Conservation (phyloP, 2,113 vertebrate genomes). For the Ursus arctos region DNA sequence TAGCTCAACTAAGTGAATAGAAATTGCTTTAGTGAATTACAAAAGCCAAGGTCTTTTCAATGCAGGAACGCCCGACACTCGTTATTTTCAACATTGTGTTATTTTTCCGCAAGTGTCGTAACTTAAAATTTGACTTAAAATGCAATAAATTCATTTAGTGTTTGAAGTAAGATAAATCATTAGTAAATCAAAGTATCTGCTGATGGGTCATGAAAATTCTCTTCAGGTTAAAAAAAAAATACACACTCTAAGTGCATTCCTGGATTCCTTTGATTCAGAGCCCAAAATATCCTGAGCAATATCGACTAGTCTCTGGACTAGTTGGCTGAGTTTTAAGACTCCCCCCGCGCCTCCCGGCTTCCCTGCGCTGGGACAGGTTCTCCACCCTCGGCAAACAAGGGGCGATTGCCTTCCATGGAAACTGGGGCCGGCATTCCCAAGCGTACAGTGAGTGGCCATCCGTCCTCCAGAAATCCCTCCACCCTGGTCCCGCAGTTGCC, state of each 20-base stretch:
- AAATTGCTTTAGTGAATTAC: slow-evolving; percentile 96
- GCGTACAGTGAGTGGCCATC: slow-evolving; percentile 76
- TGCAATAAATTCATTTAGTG: not conserved
- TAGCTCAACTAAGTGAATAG: slow-evolving; percentile 95
- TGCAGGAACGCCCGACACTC: slow-evolving; percentile 80
- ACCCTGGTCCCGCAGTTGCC: slow-evolving; percentile 81
- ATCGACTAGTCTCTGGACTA: not conserved
- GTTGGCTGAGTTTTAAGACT: not conserved
- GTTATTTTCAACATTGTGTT: slow-evolving; percentile 84
- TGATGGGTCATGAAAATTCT: not conserved
- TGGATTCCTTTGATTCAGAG: not conserved
- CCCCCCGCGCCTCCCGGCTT: not conserved
- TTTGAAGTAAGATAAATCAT: slow-evolving; percentile 44
- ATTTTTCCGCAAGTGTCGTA: slow-evolving; percentile 81
- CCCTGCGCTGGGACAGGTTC: not conserved
- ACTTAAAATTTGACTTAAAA: slow-evolving; percentile 75
- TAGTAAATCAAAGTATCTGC: slow-evolving; percentile 65
- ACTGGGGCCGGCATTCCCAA: slow-evolving; percentile 69
- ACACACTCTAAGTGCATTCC: rapidly evolving
- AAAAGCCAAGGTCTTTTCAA: slow-evolving; percentile 89
- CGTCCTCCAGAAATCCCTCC: slow-evolving; percentile 81
- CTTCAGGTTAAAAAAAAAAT: not conserved
- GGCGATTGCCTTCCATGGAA: slow-evolving; percentile 14
- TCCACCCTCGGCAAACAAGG: not conserved
- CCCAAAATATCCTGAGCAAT: not conserved